phyloP scores from a whole-genome alignment of 1,140 invertebrate genomes.

The Eriocheir sinensis region DNA sequence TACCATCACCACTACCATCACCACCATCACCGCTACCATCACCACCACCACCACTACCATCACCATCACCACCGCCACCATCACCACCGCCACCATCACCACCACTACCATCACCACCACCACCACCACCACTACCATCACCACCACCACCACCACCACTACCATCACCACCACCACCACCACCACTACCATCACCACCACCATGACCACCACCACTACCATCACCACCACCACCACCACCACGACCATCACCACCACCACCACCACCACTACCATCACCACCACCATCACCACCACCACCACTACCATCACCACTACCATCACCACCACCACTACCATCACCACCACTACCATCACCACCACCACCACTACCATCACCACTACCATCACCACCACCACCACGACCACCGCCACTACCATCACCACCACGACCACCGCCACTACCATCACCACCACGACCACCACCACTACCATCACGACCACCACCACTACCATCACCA shows the following conservation, averaged over 20 bases:
- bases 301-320: not conserved
- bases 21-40: too few species aligned
- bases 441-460: not conserved
- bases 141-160: too few species aligned
- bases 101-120: too few species aligned
- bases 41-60: too few species aligned
- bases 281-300: not conserved
- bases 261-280: not conserved
- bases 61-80: too few species aligned
- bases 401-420: not conserved
- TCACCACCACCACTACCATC: not conserved
- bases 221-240: conserved; percentile 22
- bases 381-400: not conserved
- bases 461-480: not conserved
- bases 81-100: too few species aligned
- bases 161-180: too few species aligned
- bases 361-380: not conserved
- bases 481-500: not conserved
- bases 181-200: too few species aligned
- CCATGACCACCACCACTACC: too few species aligned
- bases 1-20: too few species aligned
- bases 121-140: too few species aligned
- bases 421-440: not conserved
- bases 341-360: not conserved
- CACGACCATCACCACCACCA: too few species aligned